Conservation (phyloP, 2,113 vertebrate species). For the Pithys albifrons region DNA sequence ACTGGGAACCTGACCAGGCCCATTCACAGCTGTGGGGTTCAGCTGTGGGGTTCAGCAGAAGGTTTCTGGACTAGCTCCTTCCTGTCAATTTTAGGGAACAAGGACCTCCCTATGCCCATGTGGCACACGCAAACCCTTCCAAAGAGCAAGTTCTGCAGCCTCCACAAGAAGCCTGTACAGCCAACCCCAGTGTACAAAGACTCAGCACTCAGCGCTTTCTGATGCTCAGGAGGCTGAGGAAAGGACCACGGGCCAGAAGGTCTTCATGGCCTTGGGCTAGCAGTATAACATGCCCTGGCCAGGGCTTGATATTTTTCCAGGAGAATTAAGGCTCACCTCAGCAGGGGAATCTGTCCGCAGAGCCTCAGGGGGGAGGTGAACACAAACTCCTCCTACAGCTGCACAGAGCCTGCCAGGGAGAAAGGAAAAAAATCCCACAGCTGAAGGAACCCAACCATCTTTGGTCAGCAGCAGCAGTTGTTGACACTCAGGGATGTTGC, state of each 20-base stretch:
- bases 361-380: not conserved
- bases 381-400: conserved; percentile 39
- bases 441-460: conserved; percentile 52
- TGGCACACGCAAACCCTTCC: fast-evolving
- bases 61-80: not conserved
- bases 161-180: not conserved
- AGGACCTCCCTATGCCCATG: not conserved
- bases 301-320: not conserved
- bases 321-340: not conserved
- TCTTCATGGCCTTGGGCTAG: not conserved
- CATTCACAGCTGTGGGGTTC: fast-evolving
- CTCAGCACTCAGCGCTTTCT: not conserved
- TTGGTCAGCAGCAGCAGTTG: conserved; percentile 27
- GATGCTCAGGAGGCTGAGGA: not conserved
- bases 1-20: not conserved
- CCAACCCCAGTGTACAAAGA: fast-evolving
- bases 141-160: not conserved
- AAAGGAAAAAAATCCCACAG: not conserved
- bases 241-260: not conserved
- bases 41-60: not conserved
- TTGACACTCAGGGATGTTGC: conserved; percentile 30
- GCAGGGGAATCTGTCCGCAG: not conserved
- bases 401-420: not conserved
- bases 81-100: not conserved
- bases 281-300: not conserved